A percentile compares a stretch with the other conserved stretches of the same genome.
phyloP scores from a whole-genome alignment of 2,888 invertebrate species.

The Therioaphis trifolii region DNA sequence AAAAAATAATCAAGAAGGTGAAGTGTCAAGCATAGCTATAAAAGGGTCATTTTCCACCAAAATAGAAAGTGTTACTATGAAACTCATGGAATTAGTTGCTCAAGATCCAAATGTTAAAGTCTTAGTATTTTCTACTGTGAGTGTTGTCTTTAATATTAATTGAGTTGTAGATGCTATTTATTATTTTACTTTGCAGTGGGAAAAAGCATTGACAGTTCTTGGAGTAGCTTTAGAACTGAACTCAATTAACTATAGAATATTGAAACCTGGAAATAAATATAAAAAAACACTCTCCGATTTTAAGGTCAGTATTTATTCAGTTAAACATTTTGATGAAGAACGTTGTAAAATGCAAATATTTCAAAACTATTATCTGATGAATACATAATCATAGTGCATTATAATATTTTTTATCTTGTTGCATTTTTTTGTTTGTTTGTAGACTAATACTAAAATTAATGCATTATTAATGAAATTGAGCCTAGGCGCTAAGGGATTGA shows the following conservation, averaged over 20 bases:
- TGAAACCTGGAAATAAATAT: conserved; percentile 69
- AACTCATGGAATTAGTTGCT: conserved; percentile 72
- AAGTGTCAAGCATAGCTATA: conserved; percentile 66
- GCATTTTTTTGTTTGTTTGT: conserved; percentile 44
- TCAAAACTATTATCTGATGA: background rate
- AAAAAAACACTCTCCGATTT: conserved; percentile 71
- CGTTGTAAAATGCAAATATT: no score
- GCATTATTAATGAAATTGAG: conserved; percentile 77
- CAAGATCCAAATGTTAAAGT: conserved; percentile 75
- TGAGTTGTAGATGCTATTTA: no score
- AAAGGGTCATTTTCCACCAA: conserved; percentile 79
- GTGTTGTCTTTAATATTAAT: no score
- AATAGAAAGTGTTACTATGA: conserved; percentile 75
- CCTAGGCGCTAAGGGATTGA: conserved; percentile 81
- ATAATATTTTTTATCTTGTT: background rate
- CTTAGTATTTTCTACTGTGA: conserved; percentile 79
- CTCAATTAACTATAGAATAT: conserved; percentile 69
- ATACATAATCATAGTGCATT: background rate
- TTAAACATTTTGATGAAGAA: background rate
- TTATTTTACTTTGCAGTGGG: conserved; percentile 68
- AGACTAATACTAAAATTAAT: conserved; percentile 70
- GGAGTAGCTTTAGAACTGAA: conserved; percentile 73
- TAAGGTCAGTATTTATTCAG: conserved; percentile 69
- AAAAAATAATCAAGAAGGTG: conserved; percentile 66
- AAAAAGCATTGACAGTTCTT: conserved; percentile 71